phyloP scores from a whole-genome alignment of 2,888 invertebrate species.

The Encarsia formosa region DNA sequence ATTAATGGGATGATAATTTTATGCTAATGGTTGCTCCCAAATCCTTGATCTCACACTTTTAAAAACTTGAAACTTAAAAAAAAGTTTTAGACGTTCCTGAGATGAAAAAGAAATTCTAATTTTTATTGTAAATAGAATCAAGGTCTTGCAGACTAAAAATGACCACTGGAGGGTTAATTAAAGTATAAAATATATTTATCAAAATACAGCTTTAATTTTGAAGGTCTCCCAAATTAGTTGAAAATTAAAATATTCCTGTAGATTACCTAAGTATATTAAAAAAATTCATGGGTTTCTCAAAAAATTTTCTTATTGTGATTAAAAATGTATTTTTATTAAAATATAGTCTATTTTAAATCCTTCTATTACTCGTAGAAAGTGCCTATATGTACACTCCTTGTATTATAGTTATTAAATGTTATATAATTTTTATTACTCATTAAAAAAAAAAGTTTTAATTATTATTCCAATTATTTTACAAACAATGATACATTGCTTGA shows the following conservation, averaged over 20 bases:
- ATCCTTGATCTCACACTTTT: no score
- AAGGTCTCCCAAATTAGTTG: constrained; percentile 1
- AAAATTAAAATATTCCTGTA: constrained; percentile 4
- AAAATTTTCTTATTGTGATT: constrained; percentile 11
- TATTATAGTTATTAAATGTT: no score
- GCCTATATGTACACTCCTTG: constrained; percentile 41
- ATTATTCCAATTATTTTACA: constrained; percentile 7
- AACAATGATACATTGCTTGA: constrained; percentile 3
- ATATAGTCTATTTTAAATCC: constrained; percentile 30
- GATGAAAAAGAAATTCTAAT: constrained; percentile 1
- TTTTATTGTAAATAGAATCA: constrained; percentile 12
- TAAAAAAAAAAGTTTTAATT: constrained; percentile 5
- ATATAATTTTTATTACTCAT: constrained; percentile 20
- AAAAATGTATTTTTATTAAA: constrained; percentile 12
- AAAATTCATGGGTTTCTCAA: constrained; percentile 1
- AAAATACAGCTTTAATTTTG: constrained; percentile 8
- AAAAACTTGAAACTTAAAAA: no score
- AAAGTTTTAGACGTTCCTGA: constrained; percentile 13
- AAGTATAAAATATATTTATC: constrained; percentile 5
- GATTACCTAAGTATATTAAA: constrained; percentile 10
- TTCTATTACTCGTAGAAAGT: constrained; percentile 47
- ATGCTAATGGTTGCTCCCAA: no score
- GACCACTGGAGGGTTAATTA: constrained; percentile 15
- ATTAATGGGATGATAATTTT: no score
- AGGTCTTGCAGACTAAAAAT: constrained; percentile 1